These are phyloP conservation scores for Burhinus bistriatus DNA, from an alignment of 2,113 vertebrate species.

Conservation along the genomic window DNA sequence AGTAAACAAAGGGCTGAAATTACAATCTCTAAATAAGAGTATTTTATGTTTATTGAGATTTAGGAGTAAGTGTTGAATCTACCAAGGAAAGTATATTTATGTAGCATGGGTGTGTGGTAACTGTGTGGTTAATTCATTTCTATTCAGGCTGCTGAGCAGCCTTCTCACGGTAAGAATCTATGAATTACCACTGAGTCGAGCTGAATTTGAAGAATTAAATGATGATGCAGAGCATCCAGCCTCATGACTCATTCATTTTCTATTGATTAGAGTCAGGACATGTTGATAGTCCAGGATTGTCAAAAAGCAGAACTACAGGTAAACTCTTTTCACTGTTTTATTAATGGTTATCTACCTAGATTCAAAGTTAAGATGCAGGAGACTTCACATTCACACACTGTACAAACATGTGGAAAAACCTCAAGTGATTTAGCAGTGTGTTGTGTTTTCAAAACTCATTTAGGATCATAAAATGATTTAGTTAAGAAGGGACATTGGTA, in stretches of 20 bases:
- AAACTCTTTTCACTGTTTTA: not conserved
- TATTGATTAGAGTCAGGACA: not conserved
- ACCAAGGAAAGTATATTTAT: not conserved
- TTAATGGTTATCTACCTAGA: rapidly evolving
- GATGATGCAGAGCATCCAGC: not conserved
- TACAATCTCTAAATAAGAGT: not conserved
- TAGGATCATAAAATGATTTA: not conserved
- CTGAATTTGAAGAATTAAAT: slow-evolving; percentile 8
- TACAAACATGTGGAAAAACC: not conserved
- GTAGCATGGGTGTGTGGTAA: not conserved
- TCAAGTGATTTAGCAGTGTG: not conserved
- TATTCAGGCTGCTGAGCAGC: not conserved
- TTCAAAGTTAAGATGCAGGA: not conserved
- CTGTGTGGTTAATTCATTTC: rapidly evolving
- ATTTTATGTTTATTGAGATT: not conserved
- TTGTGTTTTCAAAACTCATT: not conserved
- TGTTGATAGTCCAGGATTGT: not conserved
- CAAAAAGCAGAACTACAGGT: not conserved
- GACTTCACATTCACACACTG: not conserved
- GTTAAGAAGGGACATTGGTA: not conserved
- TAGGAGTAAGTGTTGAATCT: not conserved
- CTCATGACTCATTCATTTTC: not conserved
- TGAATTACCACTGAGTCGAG: not conserved
- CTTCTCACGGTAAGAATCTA: not conserved
- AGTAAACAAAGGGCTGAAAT: not conserved